A percentile compares a stretch with the other conserved stretches of the same genome.
Conservation (phyloP, 2,888 invertebrate species). For the Caenorhabditis sp. region DNA sequence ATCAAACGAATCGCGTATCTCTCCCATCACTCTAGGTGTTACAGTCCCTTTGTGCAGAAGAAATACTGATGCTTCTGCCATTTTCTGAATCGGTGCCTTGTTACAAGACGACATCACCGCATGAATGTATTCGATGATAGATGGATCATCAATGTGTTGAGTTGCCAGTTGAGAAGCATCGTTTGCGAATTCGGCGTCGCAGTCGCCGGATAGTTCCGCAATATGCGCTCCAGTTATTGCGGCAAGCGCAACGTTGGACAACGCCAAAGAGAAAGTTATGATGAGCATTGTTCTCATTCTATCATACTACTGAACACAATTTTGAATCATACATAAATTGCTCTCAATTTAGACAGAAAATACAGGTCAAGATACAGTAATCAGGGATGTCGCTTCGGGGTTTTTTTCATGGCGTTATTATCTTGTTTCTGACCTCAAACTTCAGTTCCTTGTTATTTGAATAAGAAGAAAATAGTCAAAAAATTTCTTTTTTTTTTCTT, state of each 20-base stretch:
- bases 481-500: too few relatives aligned
- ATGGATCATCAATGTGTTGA: constrained; percentile 30
- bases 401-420: too few relatives aligned
- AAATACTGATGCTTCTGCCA: constrained; percentile 35
- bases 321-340: too few relatives aligned
- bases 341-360: too few relatives aligned
- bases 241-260: too few relatives aligned
- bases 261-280: neutral
- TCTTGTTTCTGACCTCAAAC: too few relatives aligned
- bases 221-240: neutral
- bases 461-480: too few relatives aligned
- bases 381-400: too few relatives aligned
- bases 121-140: constrained; percentile 39
- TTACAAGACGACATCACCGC: constrained; percentile 52
- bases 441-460: too few relatives aligned
- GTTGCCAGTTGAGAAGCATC: constrained; percentile 38
- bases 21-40: constrained; percentile 33
- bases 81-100: constrained; percentile 51
- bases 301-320: too few relatives aligned
- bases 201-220: constrained; percentile 35
- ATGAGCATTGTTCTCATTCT: too few relatives aligned
- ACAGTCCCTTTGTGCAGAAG: constrained; percentile 30
- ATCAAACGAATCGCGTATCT: constrained; percentile 25
- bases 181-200: constrained; percentile 46
- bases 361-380: too few relatives aligned